A percentile compares a stretch with the other conserved stretches of the same genome.
Conservation (phyloP, 2,113 vertebrate genomes). For the Tylochromis polylepis region DNA sequence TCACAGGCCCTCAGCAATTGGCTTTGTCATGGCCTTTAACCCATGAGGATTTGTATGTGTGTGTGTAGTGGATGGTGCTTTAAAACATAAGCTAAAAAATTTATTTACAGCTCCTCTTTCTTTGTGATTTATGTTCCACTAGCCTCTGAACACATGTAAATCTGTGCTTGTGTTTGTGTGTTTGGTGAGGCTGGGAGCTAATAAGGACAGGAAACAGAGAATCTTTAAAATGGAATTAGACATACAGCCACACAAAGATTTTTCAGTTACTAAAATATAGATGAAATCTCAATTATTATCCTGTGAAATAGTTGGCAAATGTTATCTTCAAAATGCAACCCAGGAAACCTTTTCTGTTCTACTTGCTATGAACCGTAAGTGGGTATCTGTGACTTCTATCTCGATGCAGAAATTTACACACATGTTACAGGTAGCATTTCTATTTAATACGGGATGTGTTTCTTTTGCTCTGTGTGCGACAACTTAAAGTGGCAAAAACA, state of each 20-base stretch:
- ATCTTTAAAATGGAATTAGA: not conserved
- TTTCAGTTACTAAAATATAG: not conserved
- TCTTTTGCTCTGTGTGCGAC: not conserved
- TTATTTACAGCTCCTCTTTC: slow-evolving; percentile 2
- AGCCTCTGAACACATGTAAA: not conserved
- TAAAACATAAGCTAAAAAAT: slow-evolving; percentile 2
- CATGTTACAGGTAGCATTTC: slow-evolving; percentile 10
- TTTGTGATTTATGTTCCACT: not conserved
- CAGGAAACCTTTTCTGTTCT: slow-evolving; percentile 6
- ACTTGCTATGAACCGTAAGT: not conserved
- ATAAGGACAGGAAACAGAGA: not conserved
- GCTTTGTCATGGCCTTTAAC: slow-evolving; percentile 34
- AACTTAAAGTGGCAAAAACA: not conserved
- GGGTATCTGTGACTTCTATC: slow-evolving; percentile 12
- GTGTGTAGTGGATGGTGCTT: not conserved
- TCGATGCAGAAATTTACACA: not conserved
- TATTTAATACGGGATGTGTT: not conserved
- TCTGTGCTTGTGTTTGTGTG: not conserved
- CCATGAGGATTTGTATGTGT: not conserved
- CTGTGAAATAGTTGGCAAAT: not conserved
- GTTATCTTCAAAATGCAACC: not conserved
- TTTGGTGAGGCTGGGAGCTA: not conserved
- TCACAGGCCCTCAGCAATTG: slow-evolving; percentile 16
- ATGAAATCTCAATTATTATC: not conserved
- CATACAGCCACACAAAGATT: not conserved